Percentiles rank a stretch among this genome's conserved stretches.
Evolutionary conservation across 2,113 vertebrate genomes (phyloP).

Genomic region (Thalassarche chlororhynchos): DNA sequence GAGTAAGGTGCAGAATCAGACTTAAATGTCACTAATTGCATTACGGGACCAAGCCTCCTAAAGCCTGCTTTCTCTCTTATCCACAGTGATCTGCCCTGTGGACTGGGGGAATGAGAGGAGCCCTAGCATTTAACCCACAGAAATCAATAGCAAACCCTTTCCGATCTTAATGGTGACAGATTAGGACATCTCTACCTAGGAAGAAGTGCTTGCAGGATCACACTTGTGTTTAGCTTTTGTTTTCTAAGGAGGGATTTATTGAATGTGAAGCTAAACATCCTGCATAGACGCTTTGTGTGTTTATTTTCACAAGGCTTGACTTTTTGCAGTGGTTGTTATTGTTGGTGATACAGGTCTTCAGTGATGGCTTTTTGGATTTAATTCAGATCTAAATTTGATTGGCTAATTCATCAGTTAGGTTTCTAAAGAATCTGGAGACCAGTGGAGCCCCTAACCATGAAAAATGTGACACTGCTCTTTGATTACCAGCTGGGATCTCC

Average conservation of each 20-base stretch:
- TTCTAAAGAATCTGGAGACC: constrained; percentile 4
- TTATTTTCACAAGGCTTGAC: background rate
- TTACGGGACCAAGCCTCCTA: background rate
- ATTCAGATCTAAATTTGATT: constrained; percentile 47
- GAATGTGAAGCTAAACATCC: background rate
- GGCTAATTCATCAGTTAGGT: constrained; percentile 21
- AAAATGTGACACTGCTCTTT: constrained; percentile 38
- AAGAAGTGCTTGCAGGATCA: background rate
- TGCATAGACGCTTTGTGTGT: background rate
- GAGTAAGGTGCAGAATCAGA: background rate
- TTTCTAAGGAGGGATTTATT: background rate
- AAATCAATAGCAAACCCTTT: background rate
- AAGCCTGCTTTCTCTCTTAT: background rate
- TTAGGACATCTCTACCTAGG: background rate
- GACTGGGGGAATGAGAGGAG: background rate
- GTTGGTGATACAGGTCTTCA: background rate
- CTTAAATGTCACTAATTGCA: background rate
- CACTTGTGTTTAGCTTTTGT: background rate
- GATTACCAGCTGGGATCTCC: constrained; percentile 22
- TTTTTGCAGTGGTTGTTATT: background rate
- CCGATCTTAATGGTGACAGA: background rate
- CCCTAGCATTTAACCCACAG: background rate
- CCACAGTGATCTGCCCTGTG: background rate
- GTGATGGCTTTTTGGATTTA: background rate
- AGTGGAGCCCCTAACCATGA: constrained; percentile 16